Evolutionary conservation across 2,113 vertebrate genomes (phyloP), one percentile per base, ranked within the genome.

Genomic region (Neopipo cinnamomea): DNA sequence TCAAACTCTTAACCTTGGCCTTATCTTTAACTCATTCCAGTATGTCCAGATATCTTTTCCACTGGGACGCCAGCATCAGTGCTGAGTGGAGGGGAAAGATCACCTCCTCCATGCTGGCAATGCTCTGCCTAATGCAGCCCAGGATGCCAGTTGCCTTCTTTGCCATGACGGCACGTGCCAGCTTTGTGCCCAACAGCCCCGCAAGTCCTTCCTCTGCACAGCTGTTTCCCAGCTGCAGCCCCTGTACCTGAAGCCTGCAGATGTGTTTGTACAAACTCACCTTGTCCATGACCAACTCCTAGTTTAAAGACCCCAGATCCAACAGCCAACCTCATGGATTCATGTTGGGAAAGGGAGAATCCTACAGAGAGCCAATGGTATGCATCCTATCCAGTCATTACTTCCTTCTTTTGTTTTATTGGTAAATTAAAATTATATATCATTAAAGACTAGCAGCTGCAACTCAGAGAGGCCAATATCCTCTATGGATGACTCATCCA

Each of bases 401-500:
- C 55, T 73, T 58, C 79, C 37, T 85, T 59, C 39, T 74, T 83
- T 70, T 52, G 41, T 78, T 93, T 75, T 39, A 55, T 58, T 42
- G 27, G 18, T 23, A 89, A 73, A 83, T 82, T 74, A 59, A 89
- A 91, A 82, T 82, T 55, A 83, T 19, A 70, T 66, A 70, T 59
- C 39, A 96, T 85, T 74, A 89, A 89, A 79, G 94, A 50, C 23
- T 46, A 90, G 50, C 88, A 91, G 85, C 88, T 96, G 67, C 82
- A 63, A 22, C 39, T 90, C 66, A 56, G 30, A 84, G 65, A 82
- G 23, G 63, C 71, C 74, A 70, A 50, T n/a, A 82, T 73, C 22
- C 7, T 95, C 85, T 47, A 33, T 12, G 49, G 41, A 70, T 91
- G 85, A 96, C 74, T 96, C 95, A 96, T 21, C 6, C 46, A 49